Evolutionary conservation across 2,888 invertebrate species (phyloP), one percentile per base, ranked within the genome.

Genomic region (Catotricha subobsoleta): DNA sequence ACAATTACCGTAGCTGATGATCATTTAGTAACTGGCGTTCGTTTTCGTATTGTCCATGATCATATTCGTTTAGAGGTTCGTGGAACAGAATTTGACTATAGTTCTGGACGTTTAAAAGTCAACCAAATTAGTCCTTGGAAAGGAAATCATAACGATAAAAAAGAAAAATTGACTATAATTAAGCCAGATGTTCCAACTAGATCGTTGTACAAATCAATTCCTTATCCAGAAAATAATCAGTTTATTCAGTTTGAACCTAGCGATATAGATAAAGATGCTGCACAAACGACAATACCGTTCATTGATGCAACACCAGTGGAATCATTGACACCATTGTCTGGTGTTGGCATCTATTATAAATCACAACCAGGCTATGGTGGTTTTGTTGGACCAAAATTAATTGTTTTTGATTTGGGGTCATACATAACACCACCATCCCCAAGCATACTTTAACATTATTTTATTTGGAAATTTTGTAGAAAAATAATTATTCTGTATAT

Each of bases 31-130:
- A 41, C 48, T 69, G 75, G 75, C 25, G 62, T 73, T 0, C 70
- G 75, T 48, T 78, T 82, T 59, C 68, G 76, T 43, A 64, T 71
- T 56, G 64, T 83, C 16, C 83, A 83, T 12, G 67, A 76, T 0
- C 81, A 82, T 53, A 54, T 83, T 40, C 82, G 82, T 59, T 70
- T 83, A 48, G 82, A 82, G 63, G 76, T 81, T 43, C 68, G 67
- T 44, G 67, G 71, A 1, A 78, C 80, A 1, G 76, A 76, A 3
- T 80, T 82, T 56, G 75, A 82, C 58, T 82, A 76, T 54, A 70
- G 71, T 1, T 73, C 72, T 1, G 83, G 82, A 6, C 60, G 67
- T 48, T 61, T 84, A 15, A 53, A 62, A 10, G 57, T 66, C 3
- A 39, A 27, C 8, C 19, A 13, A 8, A 27, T 20, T 6, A 39